These are phyloP conservation scores for Polypedilum pembai DNA, from an alignment of 1,140 invertebrate genomes.

Conservation along the genomic window DNA sequence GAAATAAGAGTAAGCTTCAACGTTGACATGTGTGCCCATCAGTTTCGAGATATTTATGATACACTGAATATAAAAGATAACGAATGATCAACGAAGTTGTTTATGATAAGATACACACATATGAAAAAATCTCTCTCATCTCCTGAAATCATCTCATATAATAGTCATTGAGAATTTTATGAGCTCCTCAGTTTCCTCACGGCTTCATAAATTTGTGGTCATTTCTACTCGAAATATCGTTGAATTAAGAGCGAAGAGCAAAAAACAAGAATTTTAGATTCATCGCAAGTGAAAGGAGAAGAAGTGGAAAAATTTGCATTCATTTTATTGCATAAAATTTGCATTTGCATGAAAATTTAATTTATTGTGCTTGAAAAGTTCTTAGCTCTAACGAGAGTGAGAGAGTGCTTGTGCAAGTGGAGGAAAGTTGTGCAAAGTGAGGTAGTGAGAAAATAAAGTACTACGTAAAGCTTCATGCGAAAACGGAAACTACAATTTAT, in stretches of 20 bases:
- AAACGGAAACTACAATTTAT: conserved; percentile 26
- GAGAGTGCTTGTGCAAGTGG: background rate
- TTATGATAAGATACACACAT: background rate
- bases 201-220: background rate
- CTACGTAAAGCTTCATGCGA: background rate
- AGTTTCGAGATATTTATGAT: conserved; percentile 7
- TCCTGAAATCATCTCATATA: background rate
- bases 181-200: conserved; percentile 15
- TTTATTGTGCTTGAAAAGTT: background rate
- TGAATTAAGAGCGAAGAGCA: too few relatives aligned
- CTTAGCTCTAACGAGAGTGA: background rate
- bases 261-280: too few relatives aligned
- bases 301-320: background rate
- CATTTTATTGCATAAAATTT: background rate
- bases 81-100: background rate
- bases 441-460: background rate
- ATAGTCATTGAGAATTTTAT: conserved; percentile 18
- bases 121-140: conserved; percentile 5
- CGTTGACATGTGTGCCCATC: conserved; percentile 3
- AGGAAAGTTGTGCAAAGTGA: background rate
- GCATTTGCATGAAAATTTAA: background rate
- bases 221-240: background rate
- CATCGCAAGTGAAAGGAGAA: background rate
- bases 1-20: background rate
- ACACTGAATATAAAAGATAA: background rate